A percentile compares a stretch with the other conserved stretches of the same genome.
phyloP scores from a whole-genome alignment of 2,113 vertebrate genomes.

The Gobio gobio region DNA sequence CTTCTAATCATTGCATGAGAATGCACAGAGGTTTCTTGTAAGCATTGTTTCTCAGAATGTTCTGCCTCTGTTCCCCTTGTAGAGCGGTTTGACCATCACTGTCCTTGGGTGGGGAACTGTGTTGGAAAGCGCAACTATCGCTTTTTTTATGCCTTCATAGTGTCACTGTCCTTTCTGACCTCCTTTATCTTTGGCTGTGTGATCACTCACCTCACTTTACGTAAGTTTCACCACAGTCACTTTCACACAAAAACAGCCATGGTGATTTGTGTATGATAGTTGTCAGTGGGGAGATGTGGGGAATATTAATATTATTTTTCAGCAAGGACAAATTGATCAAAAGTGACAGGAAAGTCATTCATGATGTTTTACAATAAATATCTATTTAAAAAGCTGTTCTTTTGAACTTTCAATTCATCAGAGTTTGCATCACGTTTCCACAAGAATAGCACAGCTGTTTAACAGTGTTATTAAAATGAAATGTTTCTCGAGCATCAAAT shows the following conservation, averaged over 20 bases:
- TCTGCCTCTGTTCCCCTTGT: constrained; percentile 42
- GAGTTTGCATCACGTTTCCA: neutral
- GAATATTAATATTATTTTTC: too few relatives aligned
- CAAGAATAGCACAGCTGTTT: neutral
- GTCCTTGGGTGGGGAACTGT: constrained; percentile 98
- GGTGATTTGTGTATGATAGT: neutral
- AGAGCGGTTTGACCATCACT: constrained; percentile 97
- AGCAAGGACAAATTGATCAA: neutral
- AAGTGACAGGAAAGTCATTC: neutral
- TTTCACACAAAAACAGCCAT: neutral
- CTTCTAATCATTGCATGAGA: neutral
- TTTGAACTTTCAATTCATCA: neutral
- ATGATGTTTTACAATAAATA: too few relatives aligned
- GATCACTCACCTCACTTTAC: constrained; percentile 90
- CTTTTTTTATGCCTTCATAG: constrained; percentile 95
- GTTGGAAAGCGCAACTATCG: constrained; percentile 96
- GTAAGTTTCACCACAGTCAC: constrained; percentile 64
- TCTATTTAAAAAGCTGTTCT: too few relatives aligned
- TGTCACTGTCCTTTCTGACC: constrained; percentile 95
- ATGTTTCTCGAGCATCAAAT: too few relatives aligned
- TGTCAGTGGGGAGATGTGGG: neutral
- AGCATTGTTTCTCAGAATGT: neutral
- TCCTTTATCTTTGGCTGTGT: constrained; percentile 96
- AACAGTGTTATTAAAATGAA: neutral
- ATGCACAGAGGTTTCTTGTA: neutral